Conservation (phyloP, 2,113 vertebrate genomes). For the Ceyx cyanopectus region DNA sequence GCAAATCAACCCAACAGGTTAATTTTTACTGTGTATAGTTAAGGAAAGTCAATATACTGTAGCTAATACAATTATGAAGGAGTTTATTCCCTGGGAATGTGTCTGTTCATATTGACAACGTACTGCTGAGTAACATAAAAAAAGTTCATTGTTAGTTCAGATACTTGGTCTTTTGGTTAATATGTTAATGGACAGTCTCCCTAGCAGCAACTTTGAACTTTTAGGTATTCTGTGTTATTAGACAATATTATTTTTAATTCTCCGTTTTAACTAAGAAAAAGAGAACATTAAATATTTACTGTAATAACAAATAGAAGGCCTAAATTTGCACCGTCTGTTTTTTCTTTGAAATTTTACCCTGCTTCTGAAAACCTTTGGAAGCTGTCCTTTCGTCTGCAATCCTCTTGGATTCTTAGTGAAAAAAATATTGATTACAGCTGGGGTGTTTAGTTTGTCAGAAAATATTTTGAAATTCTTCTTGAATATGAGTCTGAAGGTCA, state of each 20-base stretch:
- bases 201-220: not conserved
- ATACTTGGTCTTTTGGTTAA: not conserved
- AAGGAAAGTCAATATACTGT: not conserved
- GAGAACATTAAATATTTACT: constrained; percentile 68
- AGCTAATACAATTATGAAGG: not conserved
- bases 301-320: constrained; percentile 25
- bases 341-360: constrained; percentile 57
- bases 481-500: constrained; percentile 19
- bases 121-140: not conserved
- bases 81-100: not conserved
- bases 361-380: not conserved
- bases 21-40: not conserved
- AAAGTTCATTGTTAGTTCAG: constrained; percentile 1
- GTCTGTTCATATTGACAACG: not conserved
- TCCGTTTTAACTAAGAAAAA: not conserved
- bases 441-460: constrained; percentile 2
- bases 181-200: not conserved
- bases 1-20: constrained; percentile 41
- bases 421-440: constrained; percentile 39
- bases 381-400: not conserved
- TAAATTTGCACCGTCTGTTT: not conserved
- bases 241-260: constrained; percentile 56
- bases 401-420: constrained; percentile 22
- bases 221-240: not conserved
- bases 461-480: constrained; percentile 29